Conservation (phyloP, 2,888 invertebrate genomes). For the Masnerella sp. region DNA sequence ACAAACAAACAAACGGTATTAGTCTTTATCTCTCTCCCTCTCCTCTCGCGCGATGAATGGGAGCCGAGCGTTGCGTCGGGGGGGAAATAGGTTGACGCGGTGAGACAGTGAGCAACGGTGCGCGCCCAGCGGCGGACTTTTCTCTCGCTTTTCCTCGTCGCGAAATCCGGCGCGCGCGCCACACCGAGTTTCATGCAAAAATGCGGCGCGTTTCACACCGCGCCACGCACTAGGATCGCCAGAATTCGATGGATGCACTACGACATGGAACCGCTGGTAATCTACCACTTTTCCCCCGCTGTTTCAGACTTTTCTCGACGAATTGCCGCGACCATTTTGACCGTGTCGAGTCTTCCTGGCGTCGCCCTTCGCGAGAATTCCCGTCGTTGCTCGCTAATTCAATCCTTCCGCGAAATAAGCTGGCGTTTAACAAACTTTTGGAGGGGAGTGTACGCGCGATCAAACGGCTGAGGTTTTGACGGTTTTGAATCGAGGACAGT, state of each 20-base stretch:
- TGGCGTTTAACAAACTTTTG: conserved; percentile 21
- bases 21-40: conserved; percentile 39
- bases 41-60: conserved; percentile 34
- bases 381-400: too few species aligned
- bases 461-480: too few species aligned
- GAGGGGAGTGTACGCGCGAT: conserved; percentile 7
- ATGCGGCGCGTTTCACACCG: conserved; percentile 43
- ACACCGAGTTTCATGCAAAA: conserved; percentile 46
- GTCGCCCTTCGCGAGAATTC: too few species aligned
- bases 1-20: conserved; percentile 55
- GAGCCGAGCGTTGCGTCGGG: conserved; percentile 24
- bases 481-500: conserved; percentile 30
- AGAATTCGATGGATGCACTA: conserved; percentile 60
- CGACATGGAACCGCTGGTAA: conserved; percentile 59
- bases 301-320: too few species aligned
- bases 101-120: conserved; percentile 50
- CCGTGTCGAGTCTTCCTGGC: too few species aligned
- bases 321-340: background rate
- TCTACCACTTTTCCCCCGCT: background rate
- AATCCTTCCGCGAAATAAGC: background rate
- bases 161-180: conserved; percentile 20
- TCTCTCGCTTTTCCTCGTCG: conserved; percentile 9
- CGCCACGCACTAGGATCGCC: conserved; percentile 37
- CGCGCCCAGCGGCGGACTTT: conserved; percentile 16
- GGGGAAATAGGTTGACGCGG: conserved; percentile 54